Conservation (phyloP, 2,797 vertebrate species). For the Valencia hispanica region DNA sequence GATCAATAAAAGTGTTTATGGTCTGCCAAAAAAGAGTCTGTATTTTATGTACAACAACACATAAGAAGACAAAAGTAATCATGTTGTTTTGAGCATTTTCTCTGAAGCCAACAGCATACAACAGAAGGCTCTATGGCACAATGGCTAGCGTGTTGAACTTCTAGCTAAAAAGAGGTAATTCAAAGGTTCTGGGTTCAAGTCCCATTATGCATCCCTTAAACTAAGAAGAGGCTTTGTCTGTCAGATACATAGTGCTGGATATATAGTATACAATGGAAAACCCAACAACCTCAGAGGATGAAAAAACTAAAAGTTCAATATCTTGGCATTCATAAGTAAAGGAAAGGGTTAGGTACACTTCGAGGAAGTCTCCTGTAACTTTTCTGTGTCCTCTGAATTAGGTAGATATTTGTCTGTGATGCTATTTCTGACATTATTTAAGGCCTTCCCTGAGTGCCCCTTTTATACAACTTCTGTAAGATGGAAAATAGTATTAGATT, state of each 20-base stretch:
- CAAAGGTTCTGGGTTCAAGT: background rate
- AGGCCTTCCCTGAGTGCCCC: slow-evolving; percentile 1
- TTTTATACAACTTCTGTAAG: slow-evolving; percentile 2
- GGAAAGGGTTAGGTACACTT: too few species aligned
- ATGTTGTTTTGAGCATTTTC: background rate
- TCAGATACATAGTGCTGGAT: background rate
- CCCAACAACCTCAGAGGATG: background rate
- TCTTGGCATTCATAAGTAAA: background rate
- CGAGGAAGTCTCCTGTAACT: too few species aligned
- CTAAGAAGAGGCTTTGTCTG: background rate
- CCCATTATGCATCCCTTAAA: background rate
- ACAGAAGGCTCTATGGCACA: slow-evolving; percentile 92
- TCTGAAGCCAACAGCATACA: too few species aligned
- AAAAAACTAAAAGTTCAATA: background rate
- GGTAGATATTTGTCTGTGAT: slow-evolving; percentile 5
- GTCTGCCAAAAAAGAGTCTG: too few species aligned
- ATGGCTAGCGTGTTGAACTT: slow-evolving; percentile 99
- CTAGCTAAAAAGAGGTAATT: slow-evolving; percentile 69
- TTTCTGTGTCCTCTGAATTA: slow-evolving; percentile 16
- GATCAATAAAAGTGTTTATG: too few species aligned
- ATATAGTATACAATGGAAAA: background rate
- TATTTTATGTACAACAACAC: too few species aligned
- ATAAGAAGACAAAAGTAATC: too few species aligned
- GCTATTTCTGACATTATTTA: slow-evolving; percentile 7
- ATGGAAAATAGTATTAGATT: background rate